Evolutionary conservation across 1,140 invertebrate species (phyloP).

Genomic region (Spodoptera litura): DNA sequence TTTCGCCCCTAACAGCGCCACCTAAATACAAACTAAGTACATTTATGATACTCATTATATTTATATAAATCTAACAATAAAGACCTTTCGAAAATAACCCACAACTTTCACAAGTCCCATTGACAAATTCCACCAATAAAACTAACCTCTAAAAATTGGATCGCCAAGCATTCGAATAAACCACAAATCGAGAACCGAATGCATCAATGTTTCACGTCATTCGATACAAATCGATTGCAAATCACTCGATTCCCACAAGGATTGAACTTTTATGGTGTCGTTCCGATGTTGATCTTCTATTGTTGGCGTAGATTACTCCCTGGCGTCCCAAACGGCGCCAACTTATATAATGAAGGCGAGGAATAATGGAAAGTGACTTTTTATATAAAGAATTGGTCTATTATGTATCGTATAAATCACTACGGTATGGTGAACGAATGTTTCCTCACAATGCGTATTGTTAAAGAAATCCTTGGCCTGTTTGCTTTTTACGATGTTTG

Average conservation of each 20-base stretch:
- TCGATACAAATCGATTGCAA: slow-evolving; percentile 29
- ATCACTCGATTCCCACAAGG: slow-evolving; percentile 4
- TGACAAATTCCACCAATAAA: too few species aligned
- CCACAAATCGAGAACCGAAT: background rate
- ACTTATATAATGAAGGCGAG: background rate
- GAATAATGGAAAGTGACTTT: background rate
- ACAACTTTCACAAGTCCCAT: too few species aligned
- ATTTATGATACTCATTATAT: too few species aligned
- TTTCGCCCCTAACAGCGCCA: too few species aligned
- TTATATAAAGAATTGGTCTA: too few species aligned
- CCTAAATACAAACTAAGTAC: too few species aligned
- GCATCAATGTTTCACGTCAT: background rate
- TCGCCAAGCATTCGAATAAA: background rate
- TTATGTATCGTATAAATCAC: background rate
- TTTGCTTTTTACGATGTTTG: too few species aligned
- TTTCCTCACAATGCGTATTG: too few species aligned
- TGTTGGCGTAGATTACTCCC: background rate
- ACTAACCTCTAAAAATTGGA: too few species aligned
- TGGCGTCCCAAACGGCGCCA: background rate
- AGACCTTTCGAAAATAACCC: too few species aligned
- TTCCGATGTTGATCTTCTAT: slow-evolving; percentile 28
- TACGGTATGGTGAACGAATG: background rate
- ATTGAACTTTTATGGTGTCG: slow-evolving; percentile 24
- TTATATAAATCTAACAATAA: too few species aligned
- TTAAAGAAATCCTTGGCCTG: too few species aligned